Percentiles rank a stretch among this genome's conserved stretches.
These are phyloP conservation scores for Chloroceryle aenea DNA, from an alignment of 2,113 vertebrate species.

Conservation along the genomic window DNA sequence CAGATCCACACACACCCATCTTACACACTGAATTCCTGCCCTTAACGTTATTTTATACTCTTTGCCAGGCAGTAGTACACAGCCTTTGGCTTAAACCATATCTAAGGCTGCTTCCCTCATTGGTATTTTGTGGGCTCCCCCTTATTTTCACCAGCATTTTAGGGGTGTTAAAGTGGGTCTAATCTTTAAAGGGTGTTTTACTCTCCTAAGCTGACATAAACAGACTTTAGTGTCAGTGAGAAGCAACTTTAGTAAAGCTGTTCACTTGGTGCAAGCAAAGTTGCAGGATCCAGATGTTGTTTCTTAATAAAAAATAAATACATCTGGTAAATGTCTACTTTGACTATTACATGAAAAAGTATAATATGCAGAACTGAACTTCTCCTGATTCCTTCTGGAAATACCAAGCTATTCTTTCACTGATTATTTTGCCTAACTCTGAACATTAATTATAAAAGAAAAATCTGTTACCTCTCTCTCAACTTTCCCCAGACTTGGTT, in stretches of 20 bases:
- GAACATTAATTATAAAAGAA: background rate
- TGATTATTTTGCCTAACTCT: background rate
- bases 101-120: background rate
- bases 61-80: background rate
- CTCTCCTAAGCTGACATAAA: background rate
- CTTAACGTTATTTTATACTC: background rate
- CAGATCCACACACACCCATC: background rate
- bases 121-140: background rate
- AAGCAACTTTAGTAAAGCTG: background rate
- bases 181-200: background rate
- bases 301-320: background rate
- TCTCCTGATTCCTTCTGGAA: background rate
- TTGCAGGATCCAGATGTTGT: background rate
- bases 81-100: background rate
- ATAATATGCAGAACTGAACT: background rate
- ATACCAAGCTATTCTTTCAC: slow-evolving; percentile 6
- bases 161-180: background rate
- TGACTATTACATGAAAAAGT: background rate
- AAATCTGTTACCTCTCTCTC: background rate
- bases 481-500: background rate
- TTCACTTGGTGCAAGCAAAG: background rate
- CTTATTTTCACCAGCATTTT: background rate
- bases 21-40: background rate
- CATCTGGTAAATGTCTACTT: background rate
- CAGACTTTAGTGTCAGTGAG: background rate